A percentile compares a stretch with the other conserved stretches of the same genome.
Conservation (phyloP, 1,140 invertebrate species). For the Temnothorax longispinosus region DNA sequence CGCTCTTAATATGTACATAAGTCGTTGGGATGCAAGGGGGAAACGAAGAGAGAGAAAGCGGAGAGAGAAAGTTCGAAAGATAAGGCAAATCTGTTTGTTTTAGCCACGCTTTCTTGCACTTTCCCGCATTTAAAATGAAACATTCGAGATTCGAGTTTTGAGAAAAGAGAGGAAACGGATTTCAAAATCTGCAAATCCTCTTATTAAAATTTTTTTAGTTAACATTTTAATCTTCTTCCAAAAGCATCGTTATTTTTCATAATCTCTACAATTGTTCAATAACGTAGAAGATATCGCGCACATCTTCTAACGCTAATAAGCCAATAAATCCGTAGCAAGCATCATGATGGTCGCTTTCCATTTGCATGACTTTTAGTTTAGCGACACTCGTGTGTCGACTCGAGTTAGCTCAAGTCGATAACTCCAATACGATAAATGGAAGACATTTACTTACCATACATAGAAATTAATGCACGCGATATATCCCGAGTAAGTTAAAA, state of each 20-base stretch:
- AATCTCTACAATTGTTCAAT: slow-evolving; percentile 70
- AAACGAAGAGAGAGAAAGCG: background rate
- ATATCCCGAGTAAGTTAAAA: background rate
- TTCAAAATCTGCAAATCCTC: background rate
- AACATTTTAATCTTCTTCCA: slow-evolving; percentile 88
- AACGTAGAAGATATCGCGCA: background rate
- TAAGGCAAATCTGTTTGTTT: slow-evolving; percentile 16
- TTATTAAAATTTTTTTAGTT: slow-evolving; percentile 84
- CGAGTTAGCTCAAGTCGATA: slow-evolving; percentile 24
- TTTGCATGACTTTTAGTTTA: background rate
- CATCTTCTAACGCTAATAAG: background rate
- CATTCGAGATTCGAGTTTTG: too few species aligned
- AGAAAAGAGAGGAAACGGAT: background rate
- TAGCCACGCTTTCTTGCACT: slow-evolving; percentile 37
- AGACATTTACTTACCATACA: background rate
- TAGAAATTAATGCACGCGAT: background rate
- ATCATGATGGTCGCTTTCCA: background rate
- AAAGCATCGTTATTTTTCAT: slow-evolving; percentile 79
- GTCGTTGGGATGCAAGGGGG: background rate
- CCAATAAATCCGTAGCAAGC: background rate
- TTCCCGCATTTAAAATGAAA: background rate
- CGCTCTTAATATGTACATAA: background rate
- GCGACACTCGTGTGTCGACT: background rate
- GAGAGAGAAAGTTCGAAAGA: slow-evolving; percentile 8
- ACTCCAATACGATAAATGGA: background rate